Conservation (phyloP, 2,113 vertebrate species). For the Megaceryle maxima region DNA sequence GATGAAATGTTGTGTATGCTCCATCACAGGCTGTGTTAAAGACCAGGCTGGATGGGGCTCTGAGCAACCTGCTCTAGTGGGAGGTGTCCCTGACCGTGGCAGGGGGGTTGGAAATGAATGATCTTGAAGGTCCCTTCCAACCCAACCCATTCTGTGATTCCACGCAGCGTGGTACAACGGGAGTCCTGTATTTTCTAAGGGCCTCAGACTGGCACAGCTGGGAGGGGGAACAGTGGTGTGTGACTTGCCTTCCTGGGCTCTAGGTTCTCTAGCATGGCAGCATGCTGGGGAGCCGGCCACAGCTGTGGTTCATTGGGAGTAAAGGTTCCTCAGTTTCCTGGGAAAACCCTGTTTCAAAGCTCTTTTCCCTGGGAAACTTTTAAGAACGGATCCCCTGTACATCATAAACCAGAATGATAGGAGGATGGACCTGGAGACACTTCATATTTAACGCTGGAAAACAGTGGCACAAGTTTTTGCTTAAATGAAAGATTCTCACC, state of each 20-base stretch:
- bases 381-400: background rate
- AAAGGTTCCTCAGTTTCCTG: background rate
- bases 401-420: accelerated
- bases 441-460: accelerated
- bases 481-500: background rate
- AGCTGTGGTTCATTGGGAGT: too few relatives aligned
- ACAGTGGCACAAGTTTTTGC: background rate
- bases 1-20: too few relatives aligned
- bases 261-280: background rate
- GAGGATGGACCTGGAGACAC: background rate
- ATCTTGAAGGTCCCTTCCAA: too few relatives aligned
- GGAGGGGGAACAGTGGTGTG: accelerated
- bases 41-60: too few relatives aligned
- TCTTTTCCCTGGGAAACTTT: background rate
- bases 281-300: background rate
- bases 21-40: too few relatives aligned
- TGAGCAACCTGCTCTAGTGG: too few relatives aligned
- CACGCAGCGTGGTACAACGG: accelerated
- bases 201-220: background rate
- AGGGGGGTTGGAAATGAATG: too few relatives aligned
- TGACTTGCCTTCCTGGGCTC: background rate
- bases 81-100: too few relatives aligned
- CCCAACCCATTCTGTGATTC: too few relatives aligned
- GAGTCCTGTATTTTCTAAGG: background rate
- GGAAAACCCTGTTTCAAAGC: background rate